Conservation (phyloP, 2,797 vertebrate species). For the Uromys caudimaculatus region DNA sequence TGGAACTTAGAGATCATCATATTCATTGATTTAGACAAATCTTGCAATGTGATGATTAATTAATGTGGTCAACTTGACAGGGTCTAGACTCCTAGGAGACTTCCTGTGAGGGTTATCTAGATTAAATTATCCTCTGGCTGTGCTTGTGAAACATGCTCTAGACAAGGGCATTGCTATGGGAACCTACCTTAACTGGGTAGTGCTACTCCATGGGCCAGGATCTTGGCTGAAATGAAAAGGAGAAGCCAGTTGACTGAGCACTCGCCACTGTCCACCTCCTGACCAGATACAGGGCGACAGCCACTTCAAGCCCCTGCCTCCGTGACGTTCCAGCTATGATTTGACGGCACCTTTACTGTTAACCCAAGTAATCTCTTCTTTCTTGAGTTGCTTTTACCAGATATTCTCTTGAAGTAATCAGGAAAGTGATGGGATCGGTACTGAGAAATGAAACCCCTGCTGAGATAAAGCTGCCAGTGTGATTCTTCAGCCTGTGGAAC, state of each 20-base stretch:
- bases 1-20: neutral
- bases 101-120: neutral
- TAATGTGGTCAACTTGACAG: neutral
- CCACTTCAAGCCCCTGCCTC: neutral
- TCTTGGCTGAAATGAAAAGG: neutral
- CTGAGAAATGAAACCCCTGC: neutral
- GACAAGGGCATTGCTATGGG: neutral
- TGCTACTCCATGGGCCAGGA: neutral
- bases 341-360: neutral
- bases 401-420: neutral
- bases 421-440: neutral
- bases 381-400: neutral
- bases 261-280: neutral
- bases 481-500: neutral
- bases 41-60: neutral
- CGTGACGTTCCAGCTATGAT: too few relatives aligned
- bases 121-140: neutral
- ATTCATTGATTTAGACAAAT: neutral
- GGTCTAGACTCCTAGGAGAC: neutral
- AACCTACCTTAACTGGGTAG: neutral
- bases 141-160: neutral
- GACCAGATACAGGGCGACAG: neutral
- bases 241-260: too few relatives aligned
- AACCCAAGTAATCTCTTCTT: neutral
- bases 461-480: neutral